Conservation (phyloP, 2,888 invertebrate species). For the Chymomyza fuscimana region DNA sequence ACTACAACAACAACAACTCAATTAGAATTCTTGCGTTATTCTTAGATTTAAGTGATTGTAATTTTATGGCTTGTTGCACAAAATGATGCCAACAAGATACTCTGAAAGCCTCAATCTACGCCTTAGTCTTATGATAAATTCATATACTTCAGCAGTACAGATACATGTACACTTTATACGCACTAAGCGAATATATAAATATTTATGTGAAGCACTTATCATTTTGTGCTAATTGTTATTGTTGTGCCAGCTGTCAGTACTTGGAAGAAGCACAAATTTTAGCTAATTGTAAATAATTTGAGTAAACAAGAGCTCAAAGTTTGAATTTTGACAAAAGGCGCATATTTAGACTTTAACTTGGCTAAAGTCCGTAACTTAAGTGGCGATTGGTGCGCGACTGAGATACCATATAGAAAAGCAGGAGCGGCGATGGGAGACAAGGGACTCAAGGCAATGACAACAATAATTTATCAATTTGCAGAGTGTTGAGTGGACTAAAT, state of each 20-base stretch:
- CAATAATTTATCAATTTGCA: slow-evolving; percentile 72
- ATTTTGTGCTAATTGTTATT: slow-evolving; percentile 65
- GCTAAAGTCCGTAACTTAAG: background rate
- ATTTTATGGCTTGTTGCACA: slow-evolving; percentile 29
- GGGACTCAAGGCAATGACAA: background rate
- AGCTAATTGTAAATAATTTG: slow-evolving; percentile 66
- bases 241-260: slow-evolving; percentile 19
- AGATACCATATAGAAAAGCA: background rate
- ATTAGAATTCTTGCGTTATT: slow-evolving; percentile 10
- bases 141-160: slow-evolving; percentile 2
- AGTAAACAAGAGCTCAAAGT: slow-evolving; percentile 7
- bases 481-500: slow-evolving; percentile 50
- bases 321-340: slow-evolving; percentile 13
- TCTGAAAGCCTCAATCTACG: background rate
- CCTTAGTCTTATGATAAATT: slow-evolving; percentile 45
- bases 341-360: slow-evolving; percentile 1
- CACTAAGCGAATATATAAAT: slow-evolving; percentile 12
- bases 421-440: background rate
- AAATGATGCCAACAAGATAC: slow-evolving; percentile 8
- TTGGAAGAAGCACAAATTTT: slow-evolving; percentile 14
- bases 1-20: background rate
- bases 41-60: slow-evolving; percentile 35
- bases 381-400: background rate
- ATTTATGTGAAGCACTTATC: slow-evolving; percentile 56
- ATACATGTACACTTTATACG: background rate